A percentile compares a stretch with the other conserved stretches of the same genome.
These are phyloP conservation scores for Tachysurus fulvidraco DNA, from an alignment of 2,113 vertebrate genomes.

Conservation along the genomic window DNA sequence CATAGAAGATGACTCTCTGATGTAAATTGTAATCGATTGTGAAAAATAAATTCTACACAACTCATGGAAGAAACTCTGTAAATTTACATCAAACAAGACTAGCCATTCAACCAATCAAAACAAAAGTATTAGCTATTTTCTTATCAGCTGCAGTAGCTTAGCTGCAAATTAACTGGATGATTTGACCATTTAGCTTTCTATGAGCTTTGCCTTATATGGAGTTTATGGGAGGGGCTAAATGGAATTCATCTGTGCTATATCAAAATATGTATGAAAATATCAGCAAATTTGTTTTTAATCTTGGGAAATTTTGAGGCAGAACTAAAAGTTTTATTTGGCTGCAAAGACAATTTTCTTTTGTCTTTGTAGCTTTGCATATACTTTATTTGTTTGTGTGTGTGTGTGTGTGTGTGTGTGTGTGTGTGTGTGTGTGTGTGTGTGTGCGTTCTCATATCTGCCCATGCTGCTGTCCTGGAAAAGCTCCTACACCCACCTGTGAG, in stretches of 20 bases:
- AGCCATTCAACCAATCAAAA: neutral
- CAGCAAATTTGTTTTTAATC: neutral
- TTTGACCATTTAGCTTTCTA: neutral
- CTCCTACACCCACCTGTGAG: constrained; percentile 41
- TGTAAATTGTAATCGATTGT: neutral
- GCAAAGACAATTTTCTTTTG: neutral
- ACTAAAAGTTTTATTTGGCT: neutral
- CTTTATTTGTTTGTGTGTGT: neutral
- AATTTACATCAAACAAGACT: neutral
- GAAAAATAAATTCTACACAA: neutral
- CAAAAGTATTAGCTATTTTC: neutral
- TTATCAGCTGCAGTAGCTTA: neutral
- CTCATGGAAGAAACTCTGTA: neutral
- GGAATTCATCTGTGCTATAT: neutral
- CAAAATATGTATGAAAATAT: neutral
- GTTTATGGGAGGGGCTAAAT: neutral
- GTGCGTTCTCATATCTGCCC: neutral
- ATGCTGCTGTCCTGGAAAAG: constrained; percentile 24
- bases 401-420: neutral
- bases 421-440: neutral
- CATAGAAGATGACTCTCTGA: neutral
- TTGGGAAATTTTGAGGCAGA: neutral
- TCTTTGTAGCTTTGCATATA: neutral
- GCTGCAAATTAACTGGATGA: neutral
- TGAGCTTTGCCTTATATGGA: neutral